Evolutionary conservation across 2,797 vertebrate genomes (phyloP).

Genomic region (Helicolenus hilgendorfi): DNA sequence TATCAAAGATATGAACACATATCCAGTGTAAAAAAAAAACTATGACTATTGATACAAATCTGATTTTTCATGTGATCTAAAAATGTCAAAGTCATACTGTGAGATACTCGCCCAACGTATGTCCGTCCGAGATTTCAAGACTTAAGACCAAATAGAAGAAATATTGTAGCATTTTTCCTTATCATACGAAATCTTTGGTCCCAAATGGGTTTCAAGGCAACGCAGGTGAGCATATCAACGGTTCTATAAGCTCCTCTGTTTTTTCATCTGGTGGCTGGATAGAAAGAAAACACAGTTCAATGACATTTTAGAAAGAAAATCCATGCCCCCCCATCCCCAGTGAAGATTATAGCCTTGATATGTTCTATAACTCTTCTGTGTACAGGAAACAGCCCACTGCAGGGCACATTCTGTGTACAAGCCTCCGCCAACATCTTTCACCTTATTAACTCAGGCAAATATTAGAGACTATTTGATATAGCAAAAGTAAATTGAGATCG

Average conservation of each 20-base stretch:
- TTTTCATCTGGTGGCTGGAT: background rate
- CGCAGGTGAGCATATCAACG: background rate
- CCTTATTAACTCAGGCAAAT: slow-evolving; percentile 43
- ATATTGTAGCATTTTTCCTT: background rate
- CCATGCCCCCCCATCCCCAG: background rate
- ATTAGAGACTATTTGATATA: slow-evolving; percentile 45
- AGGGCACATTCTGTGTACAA: background rate
- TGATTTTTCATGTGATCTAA: too few species aligned
- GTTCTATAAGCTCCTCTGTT: slow-evolving; percentile 3
- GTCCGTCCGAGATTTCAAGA: background rate
- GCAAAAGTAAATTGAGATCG: slow-evolving; percentile 17
- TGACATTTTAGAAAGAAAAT: background rate
- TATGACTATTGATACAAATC: too few species aligned
- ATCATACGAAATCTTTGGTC: background rate
- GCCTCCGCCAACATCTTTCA: slow-evolving; percentile 4
- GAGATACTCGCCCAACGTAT: background rate
- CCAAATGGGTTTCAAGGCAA: background rate
- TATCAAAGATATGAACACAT: too few species aligned
- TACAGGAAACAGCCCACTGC: background rate
- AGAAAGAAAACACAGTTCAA: background rate
- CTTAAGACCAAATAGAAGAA: background rate
- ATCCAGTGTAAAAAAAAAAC: too few species aligned
- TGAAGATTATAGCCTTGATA: background rate
- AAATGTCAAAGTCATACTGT: background rate
- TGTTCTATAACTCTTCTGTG: background rate